Evolutionary conservation across 2,113 vertebrate genomes (phyloP).

Genomic region (Serinus canaria): DNA sequence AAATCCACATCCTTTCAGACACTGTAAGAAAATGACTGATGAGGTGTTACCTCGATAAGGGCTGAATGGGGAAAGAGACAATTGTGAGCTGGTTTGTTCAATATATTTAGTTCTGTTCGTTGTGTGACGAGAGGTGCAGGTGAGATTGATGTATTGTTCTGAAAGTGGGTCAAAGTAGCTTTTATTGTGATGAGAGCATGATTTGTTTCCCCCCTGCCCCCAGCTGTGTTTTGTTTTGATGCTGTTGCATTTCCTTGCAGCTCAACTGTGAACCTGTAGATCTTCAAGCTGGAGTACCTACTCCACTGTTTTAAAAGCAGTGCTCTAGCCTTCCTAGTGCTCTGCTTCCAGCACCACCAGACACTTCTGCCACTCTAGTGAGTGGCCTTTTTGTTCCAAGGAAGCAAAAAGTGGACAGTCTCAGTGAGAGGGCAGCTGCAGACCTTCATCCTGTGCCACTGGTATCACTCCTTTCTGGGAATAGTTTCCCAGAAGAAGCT

Average conservation of each 20-base stretch:
- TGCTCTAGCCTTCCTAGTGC: background rate
- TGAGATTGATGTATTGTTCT: constrained; percentile 61
- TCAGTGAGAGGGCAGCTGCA: background rate
- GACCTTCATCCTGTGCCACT: background rate
- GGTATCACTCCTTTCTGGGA: background rate
- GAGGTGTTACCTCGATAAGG: constrained; percentile 13
- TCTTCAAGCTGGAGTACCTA: background rate
- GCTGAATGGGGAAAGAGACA: constrained; percentile 21
- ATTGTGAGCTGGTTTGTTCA: constrained; percentile 29
- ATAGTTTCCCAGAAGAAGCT: background rate
- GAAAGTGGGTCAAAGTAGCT: constrained; percentile 60
- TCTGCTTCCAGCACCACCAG: constrained; percentile 16
- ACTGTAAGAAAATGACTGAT: background rate
- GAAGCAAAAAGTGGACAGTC: background rate
- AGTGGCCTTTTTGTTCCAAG: background rate
- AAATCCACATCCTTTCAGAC: background rate
- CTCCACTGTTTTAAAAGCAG: background rate
- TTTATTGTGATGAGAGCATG: constrained; percentile 60
- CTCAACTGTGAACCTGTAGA: constrained; percentile 25
- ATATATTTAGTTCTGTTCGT: constrained; percentile 40
- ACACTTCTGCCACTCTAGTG: background rate
- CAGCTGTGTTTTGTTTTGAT: constrained; percentile 34
- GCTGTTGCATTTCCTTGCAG: constrained; percentile 48
- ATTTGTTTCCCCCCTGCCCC: background rate
- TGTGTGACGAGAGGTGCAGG: constrained; percentile 47